A percentile compares a stretch with the other conserved stretches of the same genome.
phyloP scores from a whole-genome alignment of 1,140 invertebrate genomes.

The Drosophila navojoa region DNA sequence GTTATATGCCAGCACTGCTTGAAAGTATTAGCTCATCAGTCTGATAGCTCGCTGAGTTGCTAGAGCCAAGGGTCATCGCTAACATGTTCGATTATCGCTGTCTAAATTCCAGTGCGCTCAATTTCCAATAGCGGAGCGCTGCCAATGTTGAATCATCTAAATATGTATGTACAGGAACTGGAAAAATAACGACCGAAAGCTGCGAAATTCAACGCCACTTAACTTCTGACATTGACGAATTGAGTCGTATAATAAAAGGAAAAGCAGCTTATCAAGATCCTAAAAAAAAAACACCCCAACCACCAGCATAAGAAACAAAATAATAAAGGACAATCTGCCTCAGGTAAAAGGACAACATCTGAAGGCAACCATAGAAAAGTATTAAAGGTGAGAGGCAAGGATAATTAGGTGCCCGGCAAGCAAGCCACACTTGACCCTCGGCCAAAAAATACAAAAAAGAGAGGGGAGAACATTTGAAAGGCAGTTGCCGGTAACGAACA shows the following conservation, averaged over 20 bases:
- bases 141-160: not conserved
- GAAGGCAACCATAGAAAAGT: slow-evolving; percentile 41
- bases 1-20: not conserved
- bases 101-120: not conserved
- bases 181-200: slow-evolving; percentile 19
- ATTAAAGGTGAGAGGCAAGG: slow-evolving; percentile 30
- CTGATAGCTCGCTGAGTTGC: not conserved
- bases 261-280: slow-evolving; percentile 38
- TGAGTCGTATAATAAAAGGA: slow-evolving; percentile 1
- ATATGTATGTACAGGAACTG: too few relatives aligned
- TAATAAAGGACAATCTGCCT: slow-evolving; percentile 15
- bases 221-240: slow-evolving; percentile 30
- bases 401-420: slow-evolving; percentile 31
- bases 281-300: slow-evolving; percentile 11
- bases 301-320: not conserved
- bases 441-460: slow-evolving; percentile 6
- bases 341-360: not conserved
- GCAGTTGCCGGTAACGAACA: slow-evolving; percentile 37
- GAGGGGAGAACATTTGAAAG: slow-evolving; percentile 26
- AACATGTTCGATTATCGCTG: not conserved
- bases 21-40: not conserved
- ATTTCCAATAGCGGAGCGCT: not conserved
- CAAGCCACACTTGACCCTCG: slow-evolving; percentile 47
- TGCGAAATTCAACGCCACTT: slow-evolving; percentile 13
- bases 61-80: too few relatives aligned